Conservation (phyloP, 2,888 invertebrate species). For the Hylaea fasciaria region DNA sequence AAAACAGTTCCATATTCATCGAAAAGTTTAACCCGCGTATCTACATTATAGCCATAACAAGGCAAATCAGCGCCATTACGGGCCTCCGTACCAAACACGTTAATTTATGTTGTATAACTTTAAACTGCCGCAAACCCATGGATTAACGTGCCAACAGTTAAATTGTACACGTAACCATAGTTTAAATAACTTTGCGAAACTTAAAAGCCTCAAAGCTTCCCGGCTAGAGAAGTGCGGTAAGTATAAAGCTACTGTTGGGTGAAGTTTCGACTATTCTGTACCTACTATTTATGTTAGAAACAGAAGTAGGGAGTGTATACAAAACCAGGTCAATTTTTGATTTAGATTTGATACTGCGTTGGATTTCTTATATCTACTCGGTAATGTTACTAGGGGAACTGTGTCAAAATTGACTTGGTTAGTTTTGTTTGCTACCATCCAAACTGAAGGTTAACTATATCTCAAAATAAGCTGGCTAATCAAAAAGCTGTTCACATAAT, state of each 20-base stretch:
- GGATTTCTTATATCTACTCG: too few species aligned
- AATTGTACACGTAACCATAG: slow-evolving; percentile 19
- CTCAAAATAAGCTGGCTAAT: not conserved
- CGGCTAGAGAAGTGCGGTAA: not conserved
- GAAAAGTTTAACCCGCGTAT: not conserved
- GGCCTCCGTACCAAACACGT: slow-evolving; percentile 37
- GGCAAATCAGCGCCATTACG: slow-evolving; percentile 38
- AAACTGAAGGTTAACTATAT: too few species aligned
- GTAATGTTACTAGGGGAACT: too few species aligned
- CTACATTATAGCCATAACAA: slow-evolving; percentile 34
- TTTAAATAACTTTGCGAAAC: slow-evolving; percentile 21
- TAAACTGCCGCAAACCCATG: slow-evolving; percentile 34
- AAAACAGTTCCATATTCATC: too few species aligned
- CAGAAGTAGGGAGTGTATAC: too few species aligned
- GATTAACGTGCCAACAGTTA: slow-evolving; percentile 31
- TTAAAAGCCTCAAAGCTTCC: slow-evolving; percentile 12
- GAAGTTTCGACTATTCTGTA: not conserved
- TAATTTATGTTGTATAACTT: slow-evolving; percentile 43
- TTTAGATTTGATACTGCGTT: too few species aligned
- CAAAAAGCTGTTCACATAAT: slow-evolving; percentile 2
- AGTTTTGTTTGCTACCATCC: too few species aligned
- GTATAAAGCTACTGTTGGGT: not conserved
- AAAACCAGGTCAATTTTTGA: too few species aligned
- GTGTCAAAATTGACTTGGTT: too few species aligned
- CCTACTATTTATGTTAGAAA: too few species aligned